Conservation (phyloP, 2,888 invertebrate genomes). For the Sylvicola cinctus region DNA sequence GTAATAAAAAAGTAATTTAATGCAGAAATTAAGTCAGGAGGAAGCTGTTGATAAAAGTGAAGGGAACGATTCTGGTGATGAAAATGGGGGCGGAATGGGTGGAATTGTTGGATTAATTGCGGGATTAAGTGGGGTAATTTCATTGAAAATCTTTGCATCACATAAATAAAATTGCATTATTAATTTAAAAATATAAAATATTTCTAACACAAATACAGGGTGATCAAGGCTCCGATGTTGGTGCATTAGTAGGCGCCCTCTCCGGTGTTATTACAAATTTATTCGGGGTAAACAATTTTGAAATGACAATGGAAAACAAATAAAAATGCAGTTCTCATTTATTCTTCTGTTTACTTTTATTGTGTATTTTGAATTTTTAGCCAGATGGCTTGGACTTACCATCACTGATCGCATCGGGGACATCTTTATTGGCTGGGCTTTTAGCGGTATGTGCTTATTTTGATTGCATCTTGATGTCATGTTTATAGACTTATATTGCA, state of each 20-base stretch:
- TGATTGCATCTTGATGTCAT: constrained; percentile 1
- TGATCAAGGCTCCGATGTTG: constrained; percentile 24
- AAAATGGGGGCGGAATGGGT: constrained; percentile 11
- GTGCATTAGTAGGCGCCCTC: constrained; percentile 22
- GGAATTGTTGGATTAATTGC: constrained; percentile 21
- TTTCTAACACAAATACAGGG: too few relatives aligned
- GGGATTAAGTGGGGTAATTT: constrained; percentile 22
- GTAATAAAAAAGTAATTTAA: too few relatives aligned
- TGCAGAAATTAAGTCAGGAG: too few relatives aligned
- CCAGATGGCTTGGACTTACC: constrained; percentile 23
- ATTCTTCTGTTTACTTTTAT: too few relatives aligned
- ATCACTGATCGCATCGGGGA: constrained; percentile 17
- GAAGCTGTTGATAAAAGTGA: neutral
- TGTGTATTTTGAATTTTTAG: constrained; percentile 10
- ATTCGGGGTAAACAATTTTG: constrained; percentile 18
- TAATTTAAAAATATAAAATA: too few relatives aligned
- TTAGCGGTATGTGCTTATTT: constrained; percentile 12
- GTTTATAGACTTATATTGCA: too few relatives aligned
- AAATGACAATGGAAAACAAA: neutral
- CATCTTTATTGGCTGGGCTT: constrained; percentile 20
- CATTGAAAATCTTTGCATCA: neutral
- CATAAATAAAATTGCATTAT: neutral
- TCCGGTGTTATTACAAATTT: constrained; percentile 21
- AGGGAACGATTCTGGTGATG: constrained; percentile 5
- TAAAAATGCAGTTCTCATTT: neutral